Conservation (phyloP, 2,797 vertebrate genomes). For the Halcyon chelicuti region DNA sequence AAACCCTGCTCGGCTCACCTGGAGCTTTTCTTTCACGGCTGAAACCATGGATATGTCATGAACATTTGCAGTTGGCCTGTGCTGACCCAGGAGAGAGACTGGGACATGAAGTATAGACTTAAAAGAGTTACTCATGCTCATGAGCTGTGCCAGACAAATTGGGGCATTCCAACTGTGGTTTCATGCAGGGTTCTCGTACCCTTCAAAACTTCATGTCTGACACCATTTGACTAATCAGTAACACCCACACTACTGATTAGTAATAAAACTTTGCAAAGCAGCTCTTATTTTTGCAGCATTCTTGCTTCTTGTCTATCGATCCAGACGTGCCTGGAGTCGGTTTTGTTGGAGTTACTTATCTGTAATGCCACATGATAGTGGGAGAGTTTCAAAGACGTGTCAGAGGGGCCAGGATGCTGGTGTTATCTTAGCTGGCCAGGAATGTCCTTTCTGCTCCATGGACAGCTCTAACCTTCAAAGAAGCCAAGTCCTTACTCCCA, state of each 20-base stretch:
- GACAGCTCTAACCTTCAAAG: neutral
- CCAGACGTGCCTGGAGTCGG: neutral
- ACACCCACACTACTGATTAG: too few species aligned
- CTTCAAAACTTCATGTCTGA: neutral
- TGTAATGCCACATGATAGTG: accelerated
- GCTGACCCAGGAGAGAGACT: neutral
- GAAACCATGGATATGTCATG: neutral
- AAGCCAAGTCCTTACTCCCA: neutral
- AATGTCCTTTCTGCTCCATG: neutral
- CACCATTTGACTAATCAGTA: neutral
- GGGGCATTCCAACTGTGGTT: neutral
- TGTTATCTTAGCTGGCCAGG: neutral
- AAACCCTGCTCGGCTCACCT: neutral
- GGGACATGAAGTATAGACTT: neutral
- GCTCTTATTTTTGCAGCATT: neutral
- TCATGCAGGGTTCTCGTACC: accelerated
- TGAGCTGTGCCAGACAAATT: neutral
- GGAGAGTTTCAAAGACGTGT: accelerated
- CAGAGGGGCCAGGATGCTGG: neutral
- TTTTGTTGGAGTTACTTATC: neutral
- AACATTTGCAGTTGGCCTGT: neutral
- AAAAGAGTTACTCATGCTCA: neutral
- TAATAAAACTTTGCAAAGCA: neutral
- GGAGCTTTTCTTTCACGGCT: accelerated
- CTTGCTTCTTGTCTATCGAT: neutral